Conservation (phyloP, 2,888 invertebrate species). For the Apamea monoglypha region DNA sequence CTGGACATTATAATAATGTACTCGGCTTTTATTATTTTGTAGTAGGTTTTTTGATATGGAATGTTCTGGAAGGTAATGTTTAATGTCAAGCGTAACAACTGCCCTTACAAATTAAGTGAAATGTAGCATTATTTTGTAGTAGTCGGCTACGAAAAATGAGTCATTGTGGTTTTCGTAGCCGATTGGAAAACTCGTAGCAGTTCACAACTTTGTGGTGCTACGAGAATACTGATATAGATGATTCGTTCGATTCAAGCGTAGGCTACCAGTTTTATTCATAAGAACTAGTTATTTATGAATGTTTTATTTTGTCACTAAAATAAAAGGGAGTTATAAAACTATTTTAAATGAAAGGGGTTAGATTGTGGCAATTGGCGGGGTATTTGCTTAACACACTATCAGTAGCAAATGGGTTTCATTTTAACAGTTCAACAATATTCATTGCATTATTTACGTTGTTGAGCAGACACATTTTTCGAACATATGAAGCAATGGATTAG, state of each 20-base stretch:
- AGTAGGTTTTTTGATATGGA: constrained; percentile 30
- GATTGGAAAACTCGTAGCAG: constrained; percentile 59
- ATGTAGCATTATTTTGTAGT: constrained; percentile 21
- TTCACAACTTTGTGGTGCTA: constrained; percentile 33
- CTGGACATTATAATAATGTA: constrained; percentile 44
- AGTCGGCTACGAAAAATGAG: constrained; percentile 39
- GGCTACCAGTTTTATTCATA: constrained; percentile 3
- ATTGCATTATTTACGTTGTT: not conserved
- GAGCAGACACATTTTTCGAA: not conserved
- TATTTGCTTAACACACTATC: not conserved
- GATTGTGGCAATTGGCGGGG: not conserved
- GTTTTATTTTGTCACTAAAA: constrained; percentile 13
- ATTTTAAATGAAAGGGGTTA: not conserved
- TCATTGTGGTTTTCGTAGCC: constrained; percentile 24
- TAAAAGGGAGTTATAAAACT: not conserved
- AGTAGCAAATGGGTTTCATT: too few relatives aligned
- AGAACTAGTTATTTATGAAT: not conserved
- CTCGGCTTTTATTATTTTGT: constrained; percentile 41
- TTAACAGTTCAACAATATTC: not conserved
- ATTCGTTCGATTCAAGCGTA: constrained; percentile 8
- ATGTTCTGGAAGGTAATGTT: constrained; percentile 36
- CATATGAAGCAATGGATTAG: not conserved
- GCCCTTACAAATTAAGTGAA: constrained; percentile 32
- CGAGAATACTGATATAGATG: constrained; percentile 10
- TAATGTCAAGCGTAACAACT: constrained; percentile 27